Conservation (phyloP, 2,797 vertebrate genomes). For the Eleutherodactylus coqui region DNA sequence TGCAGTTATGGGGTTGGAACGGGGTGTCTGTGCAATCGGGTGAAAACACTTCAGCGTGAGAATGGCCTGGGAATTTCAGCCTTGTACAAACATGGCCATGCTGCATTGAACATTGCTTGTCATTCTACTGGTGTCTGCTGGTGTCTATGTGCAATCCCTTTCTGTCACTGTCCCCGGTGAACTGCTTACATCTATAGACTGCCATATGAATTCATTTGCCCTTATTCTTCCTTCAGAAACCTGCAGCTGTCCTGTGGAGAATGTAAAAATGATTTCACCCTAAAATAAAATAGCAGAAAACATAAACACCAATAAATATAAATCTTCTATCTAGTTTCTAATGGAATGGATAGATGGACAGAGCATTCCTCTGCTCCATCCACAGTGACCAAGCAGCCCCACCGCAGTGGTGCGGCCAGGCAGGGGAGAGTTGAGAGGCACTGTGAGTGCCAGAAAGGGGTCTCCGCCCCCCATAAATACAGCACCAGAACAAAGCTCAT, state of each 20-base stretch:
- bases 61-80: slow-evolving; percentile 29
- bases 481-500: too few species aligned
- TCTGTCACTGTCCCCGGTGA: background rate
- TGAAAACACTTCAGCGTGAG: slow-evolving; percentile 29
- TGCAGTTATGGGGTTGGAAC: background rate
- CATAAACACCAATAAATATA: background rate
- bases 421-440: too few species aligned
- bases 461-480: too few species aligned
- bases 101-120: slow-evolving; percentile 37
- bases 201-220: background rate
- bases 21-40: background rate
- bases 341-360: too few species aligned
- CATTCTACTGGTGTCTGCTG: background rate
- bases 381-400: too few species aligned
- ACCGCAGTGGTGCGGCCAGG: too few species aligned
- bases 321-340: background rate
- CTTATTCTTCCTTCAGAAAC: background rate
- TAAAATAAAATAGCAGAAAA: background rate
- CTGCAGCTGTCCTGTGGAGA: background rate
- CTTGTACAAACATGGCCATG: slow-evolving; percentile 34
- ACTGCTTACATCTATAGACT: background rate
- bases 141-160: background rate
- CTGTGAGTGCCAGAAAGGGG: too few species aligned
- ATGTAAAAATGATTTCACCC: background rate
- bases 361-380: too few species aligned